These are phyloP conservation scores for Caenorhabditis macrosperma DNA, from an alignment of 2,888 invertebrate genomes.

Conservation along the genomic window DNA sequence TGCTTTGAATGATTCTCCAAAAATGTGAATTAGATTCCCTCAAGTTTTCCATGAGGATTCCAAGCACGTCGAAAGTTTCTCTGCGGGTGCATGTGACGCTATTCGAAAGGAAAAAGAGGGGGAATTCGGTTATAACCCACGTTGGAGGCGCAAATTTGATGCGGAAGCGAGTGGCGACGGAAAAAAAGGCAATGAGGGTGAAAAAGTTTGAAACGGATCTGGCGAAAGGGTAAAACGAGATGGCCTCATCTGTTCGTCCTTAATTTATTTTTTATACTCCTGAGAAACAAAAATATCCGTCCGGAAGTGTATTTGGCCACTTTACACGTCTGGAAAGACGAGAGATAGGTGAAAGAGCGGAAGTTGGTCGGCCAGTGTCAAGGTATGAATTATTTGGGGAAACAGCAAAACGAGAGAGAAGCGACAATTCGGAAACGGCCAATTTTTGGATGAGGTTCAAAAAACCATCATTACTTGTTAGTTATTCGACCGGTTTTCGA, in stretches of 20 bases:
- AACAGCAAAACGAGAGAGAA: background rate
- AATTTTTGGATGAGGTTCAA: slow-evolving; percentile 13
- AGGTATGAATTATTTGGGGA: slow-evolving; percentile 48
- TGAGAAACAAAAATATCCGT: slow-evolving; percentile 13
- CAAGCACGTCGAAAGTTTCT: slow-evolving; percentile 35
- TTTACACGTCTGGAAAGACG: background rate
- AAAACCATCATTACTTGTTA: slow-evolving; percentile 24
- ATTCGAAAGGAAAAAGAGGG: slow-evolving; percentile 2
- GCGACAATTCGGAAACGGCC: slow-evolving; percentile 3
- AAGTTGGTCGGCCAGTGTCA: slow-evolving; percentile 27
- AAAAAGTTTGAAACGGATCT: background rate
- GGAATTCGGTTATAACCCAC: slow-evolving; percentile 51
- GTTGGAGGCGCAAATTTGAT: slow-evolving; percentile 51
- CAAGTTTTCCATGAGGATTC: background rate
- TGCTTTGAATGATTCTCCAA: too few species aligned
- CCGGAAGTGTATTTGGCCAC: slow-evolving; percentile 35
- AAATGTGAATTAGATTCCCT: background rate
- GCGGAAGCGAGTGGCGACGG: slow-evolving; percentile 28
- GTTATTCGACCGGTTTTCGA: slow-evolving; percentile 51
- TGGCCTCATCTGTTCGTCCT: slow-evolving; percentile 45
- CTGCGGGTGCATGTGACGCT: slow-evolving; percentile 45
- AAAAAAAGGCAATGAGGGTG: slow-evolving; percentile 4
- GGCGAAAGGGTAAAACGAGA: slow-evolving; percentile 20
- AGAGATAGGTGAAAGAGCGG: slow-evolving; percentile 27
- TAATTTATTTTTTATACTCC: slow-evolving; percentile 55